phyloP scores from a whole-genome alignment of 2,888 invertebrate species.

The Eledone cirrhosa region DNA sequence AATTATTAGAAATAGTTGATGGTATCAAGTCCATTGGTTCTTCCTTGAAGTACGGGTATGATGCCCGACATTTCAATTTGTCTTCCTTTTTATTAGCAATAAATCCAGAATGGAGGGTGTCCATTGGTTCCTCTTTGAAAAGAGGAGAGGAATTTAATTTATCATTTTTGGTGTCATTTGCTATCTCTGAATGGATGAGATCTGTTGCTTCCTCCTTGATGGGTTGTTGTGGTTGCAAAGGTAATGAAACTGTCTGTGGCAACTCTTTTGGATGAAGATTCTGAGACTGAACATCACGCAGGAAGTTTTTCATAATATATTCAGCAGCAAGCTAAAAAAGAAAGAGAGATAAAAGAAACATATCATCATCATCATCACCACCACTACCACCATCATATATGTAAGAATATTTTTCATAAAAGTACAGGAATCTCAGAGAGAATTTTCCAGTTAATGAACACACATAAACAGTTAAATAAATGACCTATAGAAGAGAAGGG shows the following conservation, averaged over 20 bases:
- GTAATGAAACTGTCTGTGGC: slow-evolving; percentile 5
- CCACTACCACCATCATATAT: background rate
- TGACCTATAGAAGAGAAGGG: too few relatives aligned
- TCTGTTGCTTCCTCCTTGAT: slow-evolving; percentile 21
- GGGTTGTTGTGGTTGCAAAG: background rate
- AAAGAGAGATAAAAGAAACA: slow-evolving; percentile 12
- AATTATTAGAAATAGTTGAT: too few relatives aligned
- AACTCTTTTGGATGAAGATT: slow-evolving; percentile 14
- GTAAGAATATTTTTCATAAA: too few relatives aligned
- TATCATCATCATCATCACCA: too few relatives aligned
- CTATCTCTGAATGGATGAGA: slow-evolving; percentile 37
- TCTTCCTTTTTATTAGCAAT: slow-evolving; percentile 14
- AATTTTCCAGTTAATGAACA: background rate
- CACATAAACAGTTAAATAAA: background rate
- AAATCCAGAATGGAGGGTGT: slow-evolving; percentile 38
- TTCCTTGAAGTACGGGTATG: too few relatives aligned
- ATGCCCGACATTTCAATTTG: background rate
- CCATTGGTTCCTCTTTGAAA: slow-evolving; percentile 4
- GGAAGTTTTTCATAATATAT: slow-evolving; percentile 44
- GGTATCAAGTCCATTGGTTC: too few relatives aligned
- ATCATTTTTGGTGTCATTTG: slow-evolving; percentile 18
- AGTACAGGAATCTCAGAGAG: too few relatives aligned
- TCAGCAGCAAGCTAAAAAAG: slow-evolving; percentile 53
- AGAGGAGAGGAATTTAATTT: slow-evolving; percentile 12
- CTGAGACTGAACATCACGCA: slow-evolving; percentile 43